Evolutionary conservation across 2,113 vertebrate species (phyloP).

Genomic region (Mastomys natalensis): DNA sequence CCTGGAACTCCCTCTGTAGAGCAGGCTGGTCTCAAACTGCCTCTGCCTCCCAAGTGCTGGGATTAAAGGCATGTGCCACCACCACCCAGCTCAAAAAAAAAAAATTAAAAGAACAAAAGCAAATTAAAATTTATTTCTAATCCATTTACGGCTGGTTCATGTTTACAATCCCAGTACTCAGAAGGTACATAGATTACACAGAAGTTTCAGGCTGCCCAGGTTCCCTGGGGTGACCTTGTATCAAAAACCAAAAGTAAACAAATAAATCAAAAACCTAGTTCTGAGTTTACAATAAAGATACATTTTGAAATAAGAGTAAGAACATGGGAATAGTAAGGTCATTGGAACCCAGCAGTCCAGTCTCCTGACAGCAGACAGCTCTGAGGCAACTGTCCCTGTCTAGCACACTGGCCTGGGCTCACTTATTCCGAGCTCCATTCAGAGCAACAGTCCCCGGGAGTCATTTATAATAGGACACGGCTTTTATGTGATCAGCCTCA

Average conservation of each 20-base stretch:
- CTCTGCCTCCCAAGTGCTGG: background rate
- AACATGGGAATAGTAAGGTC: background rate
- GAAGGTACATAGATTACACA: background rate
- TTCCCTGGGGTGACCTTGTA: background rate
- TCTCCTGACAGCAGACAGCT: background rate
- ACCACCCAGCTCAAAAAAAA: background rate
- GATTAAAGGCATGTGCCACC: background rate
- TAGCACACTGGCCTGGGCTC: background rate
- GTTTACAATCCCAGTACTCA: background rate
- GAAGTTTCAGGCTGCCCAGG: background rate
- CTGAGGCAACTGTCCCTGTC: rapidly evolving
- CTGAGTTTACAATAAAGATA: background rate
- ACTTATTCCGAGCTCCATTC: background rate
- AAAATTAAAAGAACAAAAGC: background rate
- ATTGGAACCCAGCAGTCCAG: background rate
- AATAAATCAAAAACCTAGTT: background rate
- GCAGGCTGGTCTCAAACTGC: background rate
- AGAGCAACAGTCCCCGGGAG: background rate
- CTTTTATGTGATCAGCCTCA: conserved; percentile 39
- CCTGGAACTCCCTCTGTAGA: background rate
- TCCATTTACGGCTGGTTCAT: background rate
- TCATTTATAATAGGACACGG: background rate
- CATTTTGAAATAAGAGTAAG: background rate
- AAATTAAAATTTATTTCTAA: background rate
- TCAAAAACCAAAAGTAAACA: background rate